Conservation (phyloP, 2,113 vertebrate genomes). For the Centropristis striata region DNA sequence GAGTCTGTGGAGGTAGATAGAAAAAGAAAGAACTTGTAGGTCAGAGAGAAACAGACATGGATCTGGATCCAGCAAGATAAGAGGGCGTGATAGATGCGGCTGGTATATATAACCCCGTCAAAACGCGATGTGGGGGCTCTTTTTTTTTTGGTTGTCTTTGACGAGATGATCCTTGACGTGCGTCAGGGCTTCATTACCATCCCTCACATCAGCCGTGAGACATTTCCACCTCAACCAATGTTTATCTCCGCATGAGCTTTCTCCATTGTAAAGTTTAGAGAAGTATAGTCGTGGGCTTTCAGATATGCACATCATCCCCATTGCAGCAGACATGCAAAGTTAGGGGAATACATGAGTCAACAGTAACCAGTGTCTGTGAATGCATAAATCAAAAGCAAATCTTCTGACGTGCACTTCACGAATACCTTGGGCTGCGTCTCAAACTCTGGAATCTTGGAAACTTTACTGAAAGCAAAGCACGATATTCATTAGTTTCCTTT, state of each 20-base stretch:
- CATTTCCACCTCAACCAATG: constrained; percentile 28
- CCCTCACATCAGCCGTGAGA: constrained; percentile 40
- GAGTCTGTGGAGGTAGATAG: background rate
- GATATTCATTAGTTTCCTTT: constrained; percentile 20
- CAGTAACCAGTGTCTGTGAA: constrained; percentile 14
- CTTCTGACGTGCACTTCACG: background rate
- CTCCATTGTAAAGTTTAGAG: constrained; percentile 37
- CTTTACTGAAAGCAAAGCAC: constrained; percentile 11
- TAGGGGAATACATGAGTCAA: constrained; percentile 11
- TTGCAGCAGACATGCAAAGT: constrained; percentile 35
- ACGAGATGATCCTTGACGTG: constrained; percentile 56
- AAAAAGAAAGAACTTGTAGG: constrained; percentile 17
- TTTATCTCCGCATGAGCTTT: constrained; percentile 34
- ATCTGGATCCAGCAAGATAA: constrained; percentile 34
- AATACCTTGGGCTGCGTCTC: constrained; percentile 1
- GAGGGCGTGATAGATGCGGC: constrained; percentile 21
- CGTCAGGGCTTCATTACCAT: constrained; percentile 54
- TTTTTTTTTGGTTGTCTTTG: constrained; percentile 26
- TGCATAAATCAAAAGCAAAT: constrained; percentile 33
- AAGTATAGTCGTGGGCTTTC: constrained; percentile 1
- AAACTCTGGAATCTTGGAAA: constrained; percentile 18
- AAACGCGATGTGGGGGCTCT: constrained; percentile 20
- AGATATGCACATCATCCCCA: constrained; percentile 21
- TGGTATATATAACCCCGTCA: constrained; percentile 32
- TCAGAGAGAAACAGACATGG: background rate